Evolutionary conservation across 1,140 invertebrate genomes (phyloP), one percentile per base, ranked within the genome.

Genomic region (Anastrepha obliqua): DNA sequence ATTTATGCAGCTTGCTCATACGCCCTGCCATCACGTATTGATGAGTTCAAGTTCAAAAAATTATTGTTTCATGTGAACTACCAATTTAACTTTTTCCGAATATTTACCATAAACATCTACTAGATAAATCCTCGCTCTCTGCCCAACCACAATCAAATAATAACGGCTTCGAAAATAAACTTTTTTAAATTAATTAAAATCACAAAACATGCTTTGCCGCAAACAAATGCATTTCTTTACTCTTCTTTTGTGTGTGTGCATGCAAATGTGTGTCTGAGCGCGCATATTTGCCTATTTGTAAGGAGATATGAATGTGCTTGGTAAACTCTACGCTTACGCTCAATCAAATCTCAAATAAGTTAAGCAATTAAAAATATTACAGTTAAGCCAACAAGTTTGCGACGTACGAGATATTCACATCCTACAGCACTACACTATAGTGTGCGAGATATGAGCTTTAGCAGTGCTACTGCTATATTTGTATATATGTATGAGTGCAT

Each of bases 291-390:
- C 44, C 8, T 51, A 74, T 74, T 74, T 74, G 70, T 47, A 51
- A 78, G 70, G 70, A 78, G 47, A 81, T 55, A 81, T 81, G 74
- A n/a, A 81, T 55, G 15, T 62, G 60, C 8, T 17, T 15, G n/a
- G 47, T 47, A 81, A 81, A 81, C 74, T 81, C 74, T 81, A 81
- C 47, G 74, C 47, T 81, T 81, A 81, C 47, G 74, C 74, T 81
- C 74, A 81, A 81, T 81, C 74, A 81, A 81, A 81, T 81, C 74
- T 81, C 74, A 81, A 81, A 81, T 81, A 81, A 81, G 51, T 81
- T 81, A 81, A 81, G 74, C 74, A 81, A 81, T 81, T 81, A 81
- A 81, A 74, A 81, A 81, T 81, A 81, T 81, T 81, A 81, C 74
- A 81, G 74, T 81, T 58, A 81, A 55, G 47, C 74, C 74, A 58